A percentile compares a stretch with the other conserved stretches of the same genome.
phyloP scores from a whole-genome alignment of 2,888 invertebrate species.

The Drosophila engyochracea region DNA sequence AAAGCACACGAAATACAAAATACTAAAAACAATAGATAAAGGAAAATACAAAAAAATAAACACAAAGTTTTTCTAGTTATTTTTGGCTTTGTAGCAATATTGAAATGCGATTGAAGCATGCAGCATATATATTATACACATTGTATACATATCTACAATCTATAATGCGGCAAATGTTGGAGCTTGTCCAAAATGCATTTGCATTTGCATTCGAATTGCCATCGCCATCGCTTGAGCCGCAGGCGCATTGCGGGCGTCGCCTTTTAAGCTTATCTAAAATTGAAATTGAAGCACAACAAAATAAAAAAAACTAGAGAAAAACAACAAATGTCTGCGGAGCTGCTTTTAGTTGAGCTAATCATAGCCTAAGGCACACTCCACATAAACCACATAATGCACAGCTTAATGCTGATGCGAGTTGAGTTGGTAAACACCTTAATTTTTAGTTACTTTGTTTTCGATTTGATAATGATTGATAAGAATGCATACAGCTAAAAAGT shows the following conservation, averaged over 20 bases:
- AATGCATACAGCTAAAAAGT: not conserved
- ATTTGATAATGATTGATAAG: not conserved
- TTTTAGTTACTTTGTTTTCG: not conserved
- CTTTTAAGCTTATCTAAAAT: slow-evolving; percentile 70
- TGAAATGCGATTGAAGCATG: slow-evolving; percentile 58
- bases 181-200: slow-evolving; percentile 71
- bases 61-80: slow-evolving; percentile 51
- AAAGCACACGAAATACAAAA: slow-evolving; percentile 68
- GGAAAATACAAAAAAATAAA: slow-evolving; percentile 25
- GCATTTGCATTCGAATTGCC: slow-evolving; percentile 40
- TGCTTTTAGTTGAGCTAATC: slow-evolving; percentile 34
- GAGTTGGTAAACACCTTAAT: not conserved
- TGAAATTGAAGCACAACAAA: slow-evolving; percentile 41
- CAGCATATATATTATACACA: slow-evolving; percentile 14
- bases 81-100: slow-evolving; percentile 56
- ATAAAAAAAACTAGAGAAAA: not conserved
- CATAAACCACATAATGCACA: slow-evolving; percentile 5
- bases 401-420: not conserved
- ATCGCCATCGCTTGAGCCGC: slow-evolving; percentile 47
- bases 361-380: not conserved
- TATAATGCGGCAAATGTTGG: slow-evolving; percentile 76
- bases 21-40: slow-evolving; percentile 44
- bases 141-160: slow-evolving; percentile 19
- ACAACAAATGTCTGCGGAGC: slow-evolving; percentile 7
- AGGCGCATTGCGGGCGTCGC: slow-evolving; percentile 73